Evolutionary conservation across 2,113 vertebrate species (phyloP), one percentile per base, ranked within the genome.

Genomic region (Seriola aureovittata): DNA sequence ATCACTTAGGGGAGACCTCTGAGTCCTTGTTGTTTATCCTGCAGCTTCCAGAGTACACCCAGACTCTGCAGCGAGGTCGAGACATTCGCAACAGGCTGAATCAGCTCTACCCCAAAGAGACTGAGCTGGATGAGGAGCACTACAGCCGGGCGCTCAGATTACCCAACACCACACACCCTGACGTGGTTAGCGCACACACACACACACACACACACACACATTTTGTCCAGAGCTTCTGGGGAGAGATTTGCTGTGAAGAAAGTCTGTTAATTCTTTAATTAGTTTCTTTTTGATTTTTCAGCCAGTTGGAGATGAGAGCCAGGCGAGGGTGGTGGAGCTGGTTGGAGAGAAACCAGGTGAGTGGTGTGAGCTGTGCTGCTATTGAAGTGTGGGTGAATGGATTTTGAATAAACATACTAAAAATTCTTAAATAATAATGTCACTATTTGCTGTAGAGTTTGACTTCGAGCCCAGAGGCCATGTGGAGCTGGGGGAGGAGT

Each of bases 291-390:
- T 82, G 40, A 36, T 57, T 44, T 87, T 58, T 2, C 89, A 99
- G 97, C 97, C 97, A 0, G 3, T 96, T 0, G 97, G 97, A 77
- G 97, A 98, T 0, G 96, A 98, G 93, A 97, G 96, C 71, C 95
- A 97, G 59, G 97, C 97, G 0, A 95, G 63, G 1, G 93, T 97
- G 78, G 69, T 97, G 70, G 97, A 96, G 23, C 82, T 96, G 19
- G 90, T 97, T 0, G 97, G 97, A 11, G 75, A 95, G 77, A 98
- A 96, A 83, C 95, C 96, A 92, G 97, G 97, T 98, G 83, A 90
- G 87, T 63, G 36, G 44, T 66, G 34, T 46, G 64, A 59, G 25
- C 11, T 23, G 3, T 57, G 19, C 13, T 14, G 0, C 16, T 14
- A 9, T 32, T 21, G 2, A 71, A 25, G 3, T 71, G 8, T 46